phyloP scores from a whole-genome alignment of 2,797 vertebrate genomes.

The Poeciliopsis paucimaculata region DNA sequence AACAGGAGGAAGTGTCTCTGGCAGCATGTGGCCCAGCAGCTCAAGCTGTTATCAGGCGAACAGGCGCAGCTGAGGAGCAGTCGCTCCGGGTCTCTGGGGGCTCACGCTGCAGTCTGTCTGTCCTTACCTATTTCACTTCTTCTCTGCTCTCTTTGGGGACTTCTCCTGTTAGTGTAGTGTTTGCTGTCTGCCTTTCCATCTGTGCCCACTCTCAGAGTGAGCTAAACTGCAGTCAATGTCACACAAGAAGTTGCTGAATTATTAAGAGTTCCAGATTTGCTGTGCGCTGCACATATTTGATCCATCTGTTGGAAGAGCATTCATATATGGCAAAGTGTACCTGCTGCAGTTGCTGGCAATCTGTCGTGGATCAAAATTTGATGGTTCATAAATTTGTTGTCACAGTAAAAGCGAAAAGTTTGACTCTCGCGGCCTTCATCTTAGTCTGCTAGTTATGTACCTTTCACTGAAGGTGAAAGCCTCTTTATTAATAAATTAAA shows the following conservation, averaged over 20 bases:
- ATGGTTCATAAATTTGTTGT: slow-evolving; percentile 74
- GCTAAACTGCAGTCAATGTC: slow-evolving; percentile 84
- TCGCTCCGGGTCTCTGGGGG: slow-evolving; percentile 76
- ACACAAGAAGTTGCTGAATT: slow-evolving; percentile 90
- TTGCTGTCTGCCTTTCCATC: slow-evolving; percentile 85
- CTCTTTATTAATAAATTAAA: slow-evolving; percentile 34
- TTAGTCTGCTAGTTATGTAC: slow-evolving; percentile 9
- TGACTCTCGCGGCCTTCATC: slow-evolving; percentile 43
- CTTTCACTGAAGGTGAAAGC: not conserved
- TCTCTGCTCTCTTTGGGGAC: slow-evolving; percentile 78
- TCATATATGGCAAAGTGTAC: slow-evolving; percentile 77
- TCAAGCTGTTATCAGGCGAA: slow-evolving; percentile 81
- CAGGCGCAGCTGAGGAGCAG: slow-evolving; percentile 75
- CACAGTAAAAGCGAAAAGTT: slow-evolving; percentile 67
- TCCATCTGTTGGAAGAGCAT: slow-evolving; percentile 91
- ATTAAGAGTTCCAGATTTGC: slow-evolving; percentile 98
- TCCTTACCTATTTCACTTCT: slow-evolving; percentile 79
- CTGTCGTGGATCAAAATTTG: slow-evolving; percentile 80
- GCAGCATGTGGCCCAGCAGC: slow-evolving; percentile 82
- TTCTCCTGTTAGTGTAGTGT: slow-evolving; percentile 83
- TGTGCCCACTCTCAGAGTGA: slow-evolving; percentile 82
- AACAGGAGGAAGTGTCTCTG: slow-evolving; percentile 79
- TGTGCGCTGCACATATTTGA: slow-evolving; percentile 93
- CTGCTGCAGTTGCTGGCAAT: slow-evolving; percentile 79
- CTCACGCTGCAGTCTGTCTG: slow-evolving; percentile 79